Conservation (phyloP, 2,797 vertebrate species). For the Arrhamphus sclerolepis region DNA sequence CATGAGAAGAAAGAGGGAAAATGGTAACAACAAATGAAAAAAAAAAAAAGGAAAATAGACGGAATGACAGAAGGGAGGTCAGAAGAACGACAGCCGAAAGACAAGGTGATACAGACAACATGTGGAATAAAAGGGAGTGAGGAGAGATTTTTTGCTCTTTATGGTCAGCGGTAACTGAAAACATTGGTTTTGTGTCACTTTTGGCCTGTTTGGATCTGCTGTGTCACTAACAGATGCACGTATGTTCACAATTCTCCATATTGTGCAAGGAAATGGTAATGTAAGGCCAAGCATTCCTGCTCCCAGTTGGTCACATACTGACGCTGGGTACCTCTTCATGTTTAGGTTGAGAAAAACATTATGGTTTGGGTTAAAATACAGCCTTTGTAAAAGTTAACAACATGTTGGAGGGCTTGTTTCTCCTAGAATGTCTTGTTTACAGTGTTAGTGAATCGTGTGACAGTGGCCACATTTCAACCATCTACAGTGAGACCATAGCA, state of each 20-base stretch:
- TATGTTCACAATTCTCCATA: not conserved
- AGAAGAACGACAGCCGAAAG: conserved; percentile 2
- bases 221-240: not conserved
- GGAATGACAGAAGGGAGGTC: not conserved
- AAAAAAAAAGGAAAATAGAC: conserved; percentile 13
- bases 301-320: no score
- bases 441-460: no score
- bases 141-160: not conserved
- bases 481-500: no score
- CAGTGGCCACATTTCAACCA: no score
- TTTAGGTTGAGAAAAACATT: no score
- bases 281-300: no score
- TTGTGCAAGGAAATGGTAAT: not conserved
- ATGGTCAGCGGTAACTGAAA: not conserved
- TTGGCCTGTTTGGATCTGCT: not conserved
- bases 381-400: no score
- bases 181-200: not conserved
- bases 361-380: no score
- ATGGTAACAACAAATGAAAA: conserved; percentile 26
- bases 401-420: no score
- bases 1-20: conserved; percentile 30
- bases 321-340: no score
- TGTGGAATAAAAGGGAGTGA: not conserved
- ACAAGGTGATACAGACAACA: not conserved
- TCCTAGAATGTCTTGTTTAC: no score